phyloP scores from a whole-genome alignment of 2,113 vertebrate species.

The Aphyosemion australe region DNA sequence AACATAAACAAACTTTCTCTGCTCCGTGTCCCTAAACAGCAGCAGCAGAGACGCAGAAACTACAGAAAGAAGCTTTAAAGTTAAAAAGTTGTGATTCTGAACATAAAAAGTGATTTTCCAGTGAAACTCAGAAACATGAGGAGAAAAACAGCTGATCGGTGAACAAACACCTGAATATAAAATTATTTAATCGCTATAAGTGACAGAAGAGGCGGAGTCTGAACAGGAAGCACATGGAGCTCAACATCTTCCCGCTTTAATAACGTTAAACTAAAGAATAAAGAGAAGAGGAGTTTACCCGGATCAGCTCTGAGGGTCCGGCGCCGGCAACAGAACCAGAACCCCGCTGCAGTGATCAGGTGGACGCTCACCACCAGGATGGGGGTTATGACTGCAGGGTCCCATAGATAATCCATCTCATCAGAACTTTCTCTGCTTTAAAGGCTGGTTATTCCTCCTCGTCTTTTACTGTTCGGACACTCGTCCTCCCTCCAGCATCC shows the following conservation, averaged over 20 bases:
- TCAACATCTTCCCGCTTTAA: neutral
- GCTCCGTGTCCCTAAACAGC: slow-evolving; percentile 26
- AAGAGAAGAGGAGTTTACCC: slow-evolving; percentile 49
- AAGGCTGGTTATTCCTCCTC: neutral
- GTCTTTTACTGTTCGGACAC: slow-evolving; percentile 19
- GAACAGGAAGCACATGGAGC: slow-evolving; percentile 54
- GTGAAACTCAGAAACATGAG: neutral
- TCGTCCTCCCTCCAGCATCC: slow-evolving; percentile 43
- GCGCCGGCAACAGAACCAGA: slow-evolving; percentile 72
- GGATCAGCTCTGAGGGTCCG: neutral
- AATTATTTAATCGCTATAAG: neutral
- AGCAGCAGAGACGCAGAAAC: neutral
- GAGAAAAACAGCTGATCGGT: neutral
- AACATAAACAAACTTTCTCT: neutral
- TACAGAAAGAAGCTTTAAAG: neutral
- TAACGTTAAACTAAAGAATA: neutral
- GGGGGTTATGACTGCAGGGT: slow-evolving; percentile 62
- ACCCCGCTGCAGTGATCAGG: slow-evolving; percentile 72
- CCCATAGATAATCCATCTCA: slow-evolving; percentile 66
- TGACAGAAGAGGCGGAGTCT: slow-evolving; percentile 44
- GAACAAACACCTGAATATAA: neutral
- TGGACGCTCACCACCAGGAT: slow-evolving; percentile 74
- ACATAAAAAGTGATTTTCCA: slow-evolving; percentile 13
- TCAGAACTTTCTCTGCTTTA: neutral
- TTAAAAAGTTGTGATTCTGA: neutral